A percentile compares a stretch with the other conserved stretches of the same genome.
These are phyloP conservation scores for Petroica traversi DNA, from an alignment of 2,113 vertebrate genomes.

Conservation along the genomic window DNA sequence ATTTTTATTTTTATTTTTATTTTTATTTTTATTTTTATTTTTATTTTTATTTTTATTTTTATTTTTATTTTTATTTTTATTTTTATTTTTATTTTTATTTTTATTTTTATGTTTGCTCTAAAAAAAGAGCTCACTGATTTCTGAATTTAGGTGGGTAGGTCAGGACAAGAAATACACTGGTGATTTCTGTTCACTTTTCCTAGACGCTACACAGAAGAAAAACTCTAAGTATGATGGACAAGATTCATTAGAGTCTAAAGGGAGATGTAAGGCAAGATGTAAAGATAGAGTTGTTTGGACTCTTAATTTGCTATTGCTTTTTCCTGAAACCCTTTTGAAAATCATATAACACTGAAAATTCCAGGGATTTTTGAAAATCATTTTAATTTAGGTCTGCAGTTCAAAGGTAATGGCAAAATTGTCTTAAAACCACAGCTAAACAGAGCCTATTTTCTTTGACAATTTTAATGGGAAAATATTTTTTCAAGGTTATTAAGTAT, in stretches of 20 bases:
- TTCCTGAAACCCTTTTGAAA: not conserved
- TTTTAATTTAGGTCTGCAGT: not conserved
- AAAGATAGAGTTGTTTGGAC: not conserved
- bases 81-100: too few species aligned
- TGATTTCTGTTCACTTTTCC: not conserved
- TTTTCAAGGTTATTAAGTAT: not conserved
- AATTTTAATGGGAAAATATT: not conserved
- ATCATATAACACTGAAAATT: not conserved
- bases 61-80: too few species aligned
- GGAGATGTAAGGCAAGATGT: not conserved
- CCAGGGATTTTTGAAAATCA: not conserved
- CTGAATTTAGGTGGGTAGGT: not conserved
- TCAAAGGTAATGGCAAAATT: not conserved
- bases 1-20: not conserved
- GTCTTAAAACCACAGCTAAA: not conserved
- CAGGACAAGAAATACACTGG: not conserved
- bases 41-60: not conserved
- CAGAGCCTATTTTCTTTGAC: not conserved
- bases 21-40: not conserved
- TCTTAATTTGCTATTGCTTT: not conserved
- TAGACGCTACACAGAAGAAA: not conserved
- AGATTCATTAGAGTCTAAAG: not conserved
- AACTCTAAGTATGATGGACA: not conserved
- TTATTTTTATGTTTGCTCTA: not conserved
- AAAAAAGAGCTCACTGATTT: fast-evolving